phyloP scores from a whole-genome alignment of 2,888 invertebrate genomes.

The Troilus luridus region DNA sequence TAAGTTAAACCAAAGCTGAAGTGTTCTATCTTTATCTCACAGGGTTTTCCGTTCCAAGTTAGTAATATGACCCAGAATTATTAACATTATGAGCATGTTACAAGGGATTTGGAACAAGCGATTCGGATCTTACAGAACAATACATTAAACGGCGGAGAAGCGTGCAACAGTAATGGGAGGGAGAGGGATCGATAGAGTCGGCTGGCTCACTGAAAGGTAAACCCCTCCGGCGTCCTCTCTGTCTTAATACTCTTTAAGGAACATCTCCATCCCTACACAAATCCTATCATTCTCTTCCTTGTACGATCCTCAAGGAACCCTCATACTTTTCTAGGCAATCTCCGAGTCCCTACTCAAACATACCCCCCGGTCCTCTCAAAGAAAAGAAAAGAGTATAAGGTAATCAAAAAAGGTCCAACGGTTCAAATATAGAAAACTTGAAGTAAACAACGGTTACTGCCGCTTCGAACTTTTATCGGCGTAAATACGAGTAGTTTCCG shows the following conservation, averaged over 20 bases:
- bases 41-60: background rate
- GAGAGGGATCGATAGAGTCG: background rate
- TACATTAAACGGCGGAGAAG: background rate
- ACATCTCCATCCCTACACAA: background rate
- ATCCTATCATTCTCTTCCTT: background rate
- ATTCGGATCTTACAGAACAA: conserved; percentile 15
- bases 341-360: background rate
- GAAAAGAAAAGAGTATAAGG: background rate
- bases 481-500: background rate
- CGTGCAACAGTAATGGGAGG: conserved; percentile 28
- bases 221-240: background rate
- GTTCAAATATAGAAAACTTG: background rate
- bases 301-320: background rate
- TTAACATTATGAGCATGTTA: background rate
- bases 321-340: background rate
- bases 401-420: background rate
- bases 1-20: background rate
- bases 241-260: conserved; percentile 1
- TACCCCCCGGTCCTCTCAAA: background rate
- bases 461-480: background rate
- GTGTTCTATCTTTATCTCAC: background rate
- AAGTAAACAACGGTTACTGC: background rate
- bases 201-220: background rate
- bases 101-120: background rate
- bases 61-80: background rate